These are phyloP conservation scores for Acanthosepion esculentum DNA, from an alignment of 2,888 invertebrate species.

Conservation along the genomic window DNA sequence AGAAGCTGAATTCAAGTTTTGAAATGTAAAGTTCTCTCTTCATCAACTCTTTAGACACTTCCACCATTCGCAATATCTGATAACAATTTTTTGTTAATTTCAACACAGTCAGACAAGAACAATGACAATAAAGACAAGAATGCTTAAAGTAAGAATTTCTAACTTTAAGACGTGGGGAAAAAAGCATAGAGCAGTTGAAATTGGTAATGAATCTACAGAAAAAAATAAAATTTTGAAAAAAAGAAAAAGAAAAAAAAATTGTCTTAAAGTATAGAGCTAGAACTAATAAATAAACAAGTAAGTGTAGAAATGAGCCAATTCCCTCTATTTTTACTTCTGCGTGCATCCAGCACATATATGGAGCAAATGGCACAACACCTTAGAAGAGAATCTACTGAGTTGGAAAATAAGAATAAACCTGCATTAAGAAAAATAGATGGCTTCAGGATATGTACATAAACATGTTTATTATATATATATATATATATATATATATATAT, in stretches of 20 bases:
- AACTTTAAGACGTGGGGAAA: background rate
- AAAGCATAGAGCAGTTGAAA: background rate
- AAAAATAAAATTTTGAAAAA: background rate
- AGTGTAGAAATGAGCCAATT: background rate
- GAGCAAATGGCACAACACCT: background rate
- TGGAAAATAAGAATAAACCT: background rate
- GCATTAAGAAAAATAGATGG: background rate
- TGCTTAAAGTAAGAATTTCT: background rate
- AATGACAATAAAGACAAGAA: background rate
- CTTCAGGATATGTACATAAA: background rate
- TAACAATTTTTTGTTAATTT: background rate
- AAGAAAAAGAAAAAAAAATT: background rate
- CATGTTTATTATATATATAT: background rate
- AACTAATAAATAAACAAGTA: background rate
- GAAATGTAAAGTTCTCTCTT: background rate
- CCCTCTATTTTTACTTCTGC: background rate
- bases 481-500: background rate
- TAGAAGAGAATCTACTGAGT: background rate
- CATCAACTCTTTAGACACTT: background rate
- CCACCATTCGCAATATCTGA: background rate
- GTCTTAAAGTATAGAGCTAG: background rate
- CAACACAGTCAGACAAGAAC: background rate
- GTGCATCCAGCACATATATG: background rate
- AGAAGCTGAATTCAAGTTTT: background rate
- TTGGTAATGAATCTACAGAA: background rate